Conservation (phyloP, 2,888 invertebrate genomes). For the Aromia moschata region DNA sequence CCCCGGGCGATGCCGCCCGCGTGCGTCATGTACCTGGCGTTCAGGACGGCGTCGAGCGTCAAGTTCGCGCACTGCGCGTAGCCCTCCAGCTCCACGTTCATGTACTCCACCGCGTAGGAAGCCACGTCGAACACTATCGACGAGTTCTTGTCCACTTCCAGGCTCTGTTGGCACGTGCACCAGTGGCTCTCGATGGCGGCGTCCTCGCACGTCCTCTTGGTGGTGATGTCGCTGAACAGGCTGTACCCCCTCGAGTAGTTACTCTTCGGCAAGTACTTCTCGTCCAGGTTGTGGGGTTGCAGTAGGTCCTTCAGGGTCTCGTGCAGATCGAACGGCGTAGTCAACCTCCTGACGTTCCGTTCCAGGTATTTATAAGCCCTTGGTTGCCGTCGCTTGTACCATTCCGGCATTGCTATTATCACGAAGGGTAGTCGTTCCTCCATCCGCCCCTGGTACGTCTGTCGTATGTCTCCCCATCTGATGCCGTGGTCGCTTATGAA, state of each 20-base stretch:
- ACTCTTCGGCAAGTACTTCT: conserved; percentile 46
- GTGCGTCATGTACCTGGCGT: conserved; percentile 72
- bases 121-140: conserved; percentile 69
- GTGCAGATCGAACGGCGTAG: conserved; percentile 86
- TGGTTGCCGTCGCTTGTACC: conserved; percentile 73
- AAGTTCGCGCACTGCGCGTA: conserved; percentile 75
- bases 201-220: conserved; percentile 74
- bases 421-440: conserved; percentile 90
- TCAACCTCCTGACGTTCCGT: conserved; percentile 75
- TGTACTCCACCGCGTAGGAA: conserved; percentile 68
- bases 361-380: conserved; percentile 72
- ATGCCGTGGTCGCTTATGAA: conserved; percentile 90
- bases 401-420: conserved; percentile 76
- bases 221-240: conserved; percentile 37
- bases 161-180: conserved; percentile 85
- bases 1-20: conserved; percentile 58
- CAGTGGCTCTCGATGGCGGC: conserved; percentile 86
- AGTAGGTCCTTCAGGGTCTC: conserved; percentile 79
- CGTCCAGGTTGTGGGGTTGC: conserved; percentile 56
- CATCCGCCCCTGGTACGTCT: conserved; percentile 84
- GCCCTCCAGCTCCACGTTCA: conserved; percentile 71
- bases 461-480: conserved; percentile 83
- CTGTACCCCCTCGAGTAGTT: conserved; percentile 9
- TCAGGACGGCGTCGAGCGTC: conserved; percentile 69
- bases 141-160: conserved; percentile 67